These are phyloP conservation scores for Peromyscus aztecus DNA, from an alignment of 2,797 vertebrate genomes.

Conservation along the genomic window DNA sequence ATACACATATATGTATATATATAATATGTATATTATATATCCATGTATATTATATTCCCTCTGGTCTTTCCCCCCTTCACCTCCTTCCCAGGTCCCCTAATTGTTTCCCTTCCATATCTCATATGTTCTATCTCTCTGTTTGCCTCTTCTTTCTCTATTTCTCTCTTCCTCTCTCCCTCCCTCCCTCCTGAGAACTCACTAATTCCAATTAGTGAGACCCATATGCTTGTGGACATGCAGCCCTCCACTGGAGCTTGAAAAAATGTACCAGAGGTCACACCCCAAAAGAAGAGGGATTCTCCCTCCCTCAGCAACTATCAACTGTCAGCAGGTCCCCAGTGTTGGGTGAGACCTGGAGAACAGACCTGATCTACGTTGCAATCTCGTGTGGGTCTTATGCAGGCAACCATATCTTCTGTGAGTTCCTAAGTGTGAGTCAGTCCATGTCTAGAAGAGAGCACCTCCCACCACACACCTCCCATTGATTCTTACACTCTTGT, in stretches of 20 bases:
- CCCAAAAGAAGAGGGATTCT: too few species aligned
- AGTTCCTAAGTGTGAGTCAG: background rate
- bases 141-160: background rate
- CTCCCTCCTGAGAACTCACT: background rate
- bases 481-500: background rate
- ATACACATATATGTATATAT: too few species aligned
- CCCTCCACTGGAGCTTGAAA: background rate
- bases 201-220: too few species aligned
- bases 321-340: background rate
- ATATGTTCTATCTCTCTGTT: background rate
- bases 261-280: background rate
- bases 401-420: background rate
- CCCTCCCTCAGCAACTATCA: background rate
- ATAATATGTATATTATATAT: background rate
- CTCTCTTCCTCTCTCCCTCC: background rate
- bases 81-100: background rate
- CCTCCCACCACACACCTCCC: background rate
- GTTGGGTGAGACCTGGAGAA: too few species aligned
- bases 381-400: background rate
- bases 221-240: too few species aligned
- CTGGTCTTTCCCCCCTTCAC: background rate
- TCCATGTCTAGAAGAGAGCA: background rate
- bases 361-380: background rate
- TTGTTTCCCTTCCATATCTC: background rate
- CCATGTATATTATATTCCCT: background rate